phyloP scores from a whole-genome alignment of 2,797 vertebrate genomes.

The Novumbra hubbsi region DNA sequence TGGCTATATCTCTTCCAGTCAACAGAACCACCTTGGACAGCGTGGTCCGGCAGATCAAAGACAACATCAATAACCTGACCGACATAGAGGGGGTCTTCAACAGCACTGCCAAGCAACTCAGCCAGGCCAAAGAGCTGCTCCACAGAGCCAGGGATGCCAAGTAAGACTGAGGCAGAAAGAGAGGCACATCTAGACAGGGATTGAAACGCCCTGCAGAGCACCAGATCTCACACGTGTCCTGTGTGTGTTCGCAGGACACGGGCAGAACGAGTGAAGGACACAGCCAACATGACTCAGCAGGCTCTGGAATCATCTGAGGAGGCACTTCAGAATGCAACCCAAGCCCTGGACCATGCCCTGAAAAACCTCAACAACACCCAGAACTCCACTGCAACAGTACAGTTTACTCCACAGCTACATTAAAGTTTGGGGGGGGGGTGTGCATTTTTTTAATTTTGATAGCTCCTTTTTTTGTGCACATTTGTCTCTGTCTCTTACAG shows the following conservation, averaged over 20 bases:
- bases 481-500: conserved; percentile 52
- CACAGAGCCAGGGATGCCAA: conserved; percentile 72
- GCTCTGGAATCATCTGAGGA: conserved; percentile 58
- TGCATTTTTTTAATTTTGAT: not conserved
- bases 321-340: conserved; percentile 61
- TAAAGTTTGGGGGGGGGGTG: not conserved
- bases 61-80: conserved; percentile 73
- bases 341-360: conserved; percentile 57
- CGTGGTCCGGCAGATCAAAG: conserved; percentile 74
- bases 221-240: not conserved
- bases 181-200: not conserved
- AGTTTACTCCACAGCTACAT: not conserved
- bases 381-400: conserved; percentile 61
- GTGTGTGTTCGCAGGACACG: conserved; percentile 58
- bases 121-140: conserved; percentile 70
- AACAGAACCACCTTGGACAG: conserved; percentile 62
- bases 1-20: conserved; percentile 79
- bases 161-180: conserved; percentile 52
- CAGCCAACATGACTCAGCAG: conserved; percentile 56
- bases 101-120: conserved; percentile 68
- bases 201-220: not conserved
- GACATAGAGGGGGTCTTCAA: conserved; percentile 72
- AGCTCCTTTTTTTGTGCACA: not conserved
- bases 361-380: conserved; percentile 66
- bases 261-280: conserved; percentile 68